phyloP scores from a whole-genome alignment of 2,888 invertebrate genomes.

The Drosophila dives region DNA sequence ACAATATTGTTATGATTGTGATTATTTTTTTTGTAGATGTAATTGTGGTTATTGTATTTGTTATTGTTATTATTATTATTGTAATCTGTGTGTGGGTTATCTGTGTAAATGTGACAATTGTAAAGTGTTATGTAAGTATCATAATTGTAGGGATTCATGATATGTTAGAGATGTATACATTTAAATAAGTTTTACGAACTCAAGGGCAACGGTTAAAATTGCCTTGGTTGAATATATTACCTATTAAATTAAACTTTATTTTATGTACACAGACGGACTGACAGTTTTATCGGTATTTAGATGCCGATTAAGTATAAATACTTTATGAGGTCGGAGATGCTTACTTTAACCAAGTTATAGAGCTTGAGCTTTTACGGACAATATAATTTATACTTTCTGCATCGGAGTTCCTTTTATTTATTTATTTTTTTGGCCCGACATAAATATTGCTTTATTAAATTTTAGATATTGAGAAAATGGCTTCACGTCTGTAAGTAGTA shows the following conservation, averaged over 20 bases:
- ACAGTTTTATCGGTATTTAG: neutral
- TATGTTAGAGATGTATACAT: neutral
- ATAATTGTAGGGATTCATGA: slow-evolving; percentile 20
- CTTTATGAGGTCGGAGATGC: neutral
- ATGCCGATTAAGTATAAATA: neutral
- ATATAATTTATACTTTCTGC: neutral
- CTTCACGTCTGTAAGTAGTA: neutral
- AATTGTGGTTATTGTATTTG: slow-evolving; percentile 58
- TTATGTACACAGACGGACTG: neutral
- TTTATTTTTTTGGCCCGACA: neutral
- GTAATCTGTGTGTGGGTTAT: slow-evolving; percentile 77
- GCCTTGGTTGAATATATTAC: neutral
- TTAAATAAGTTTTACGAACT: neutral
- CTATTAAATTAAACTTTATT: neutral
- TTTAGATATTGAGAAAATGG: neutral
- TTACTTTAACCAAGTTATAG: neutral
- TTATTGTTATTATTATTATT: slow-evolving; percentile 66
- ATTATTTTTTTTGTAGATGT: slow-evolving; percentile 38
- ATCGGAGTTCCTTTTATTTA: neutral
- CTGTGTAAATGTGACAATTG: slow-evolving; percentile 78
- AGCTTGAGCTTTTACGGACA: neutral
- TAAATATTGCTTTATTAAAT: neutral
- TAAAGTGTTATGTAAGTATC: slow-evolving; percentile 68
- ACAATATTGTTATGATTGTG: slow-evolving; percentile 56
- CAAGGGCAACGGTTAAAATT: neutral